Base-by-base conservation (phyloP, 2,888 invertebrate genomes). In the Syrphus vitripennis region DNA sequence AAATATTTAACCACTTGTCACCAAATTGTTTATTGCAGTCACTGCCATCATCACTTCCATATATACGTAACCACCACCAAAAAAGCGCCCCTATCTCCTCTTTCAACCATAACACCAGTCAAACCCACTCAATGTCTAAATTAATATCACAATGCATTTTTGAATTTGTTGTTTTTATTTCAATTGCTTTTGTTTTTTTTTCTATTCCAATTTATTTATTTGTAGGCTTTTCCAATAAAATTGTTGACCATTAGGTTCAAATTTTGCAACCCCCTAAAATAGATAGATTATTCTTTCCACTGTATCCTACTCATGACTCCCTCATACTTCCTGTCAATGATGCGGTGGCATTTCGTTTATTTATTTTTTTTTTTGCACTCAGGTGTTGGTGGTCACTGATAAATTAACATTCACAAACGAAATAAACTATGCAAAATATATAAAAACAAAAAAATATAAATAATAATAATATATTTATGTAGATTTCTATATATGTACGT, bases 381-480 rank as follows among this genome's bases (percentile, higher is more conserved):
- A 63, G 78, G 83, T 78, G 53, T 76, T 77, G 72, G 84, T 65
- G 82, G 77, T 86, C 70, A 53, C 86, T 78, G 86, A 86, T 86
- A 86, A 86, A 86, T 86, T 86, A 86, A 86, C 86, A 86, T 86
- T 86, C 86, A 81, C 81, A 82, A 86, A 82, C 74, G 82, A 79
- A 84, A 80, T 76, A 80, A 84, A 76, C 80, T 80, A 84, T 42
- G 55, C 16, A 67, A 72, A 63, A 59, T 29, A 48, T 55, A 34
- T 34, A 37, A 14, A 34, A 9, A n/a, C 50, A 63, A 53, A 34
- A 37, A n/a, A 53, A 63, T 14, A 57, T 59, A 5, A 24, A 40
- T 42, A 45, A 67, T 19, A 63, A 70, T 10, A 24, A 63, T 19
- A 76, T 61, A 61, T 61, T 40, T 40, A 40, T 26, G 59, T 37